Base-by-base conservation (phyloP, 2,797 vertebrate genomes). In the Aphelocoma californica region DNA sequence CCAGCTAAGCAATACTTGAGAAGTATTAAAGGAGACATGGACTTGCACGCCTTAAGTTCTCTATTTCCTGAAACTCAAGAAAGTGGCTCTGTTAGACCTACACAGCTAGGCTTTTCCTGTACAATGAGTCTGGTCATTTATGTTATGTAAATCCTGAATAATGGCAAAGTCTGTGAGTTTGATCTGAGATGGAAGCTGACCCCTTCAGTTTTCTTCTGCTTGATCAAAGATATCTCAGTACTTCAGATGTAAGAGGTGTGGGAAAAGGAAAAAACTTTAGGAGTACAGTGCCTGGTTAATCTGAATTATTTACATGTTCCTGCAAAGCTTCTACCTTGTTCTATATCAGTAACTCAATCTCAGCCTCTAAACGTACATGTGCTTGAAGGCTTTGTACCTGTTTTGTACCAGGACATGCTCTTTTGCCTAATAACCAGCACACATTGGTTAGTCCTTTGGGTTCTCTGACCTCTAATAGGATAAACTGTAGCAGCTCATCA, bases 391-490 rank as follows among this genome's bases (percentile, higher is more conserved):
- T 83, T 65, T 58, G 70, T 86, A 16, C 42, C 18, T 92, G n/a
- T 61, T 88, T 32, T 38, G 61, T 90, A 90, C 47, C 25, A 91
- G 15, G 34, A 48, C 10, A 36, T 8, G 2, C 17, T 81, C n/a
- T 96, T 95, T 44, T 79, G 44, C 13, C 6, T 87, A 93, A 96
- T 74, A 83, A 45, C 24, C 48, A 95, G 82, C 53, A 86, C 11
- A 74, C 71, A 36, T 42, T 57, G 66, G 57, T 53, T 66, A 80
- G 88, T 96, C 84, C 89, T 91, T 90, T 62, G 75, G 69, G 83
- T 91, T 23, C 34, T 96, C 95, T 92, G 81, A 80, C 80, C 64
- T 92, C 88, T 84, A 86, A 54, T 32, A 69, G 86, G 47, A 74
- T 71, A 79, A 88, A 57, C 2, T 69, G 14, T 69, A 94, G 72